phyloP scores from a whole-genome alignment of 2,113 vertebrate genomes.

The Rhea americana region DNA sequence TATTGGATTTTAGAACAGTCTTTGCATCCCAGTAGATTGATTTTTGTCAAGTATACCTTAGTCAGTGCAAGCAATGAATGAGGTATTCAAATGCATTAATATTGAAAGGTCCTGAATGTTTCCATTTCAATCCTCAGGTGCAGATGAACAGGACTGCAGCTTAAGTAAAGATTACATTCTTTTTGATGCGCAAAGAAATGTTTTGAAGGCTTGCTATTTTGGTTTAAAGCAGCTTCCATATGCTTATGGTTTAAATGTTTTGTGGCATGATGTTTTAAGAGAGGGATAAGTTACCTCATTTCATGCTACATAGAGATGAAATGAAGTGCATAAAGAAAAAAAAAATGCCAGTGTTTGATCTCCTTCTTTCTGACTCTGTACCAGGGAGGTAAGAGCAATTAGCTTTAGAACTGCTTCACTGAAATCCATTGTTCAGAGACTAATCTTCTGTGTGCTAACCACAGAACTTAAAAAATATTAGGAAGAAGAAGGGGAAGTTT shows the following conservation, averaged over 20 bases:
- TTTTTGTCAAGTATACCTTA: background rate
- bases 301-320: too few species aligned
- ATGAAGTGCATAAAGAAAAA: background rate
- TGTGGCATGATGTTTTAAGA: background rate
- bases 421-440: background rate
- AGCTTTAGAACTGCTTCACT: rapidly evolving
- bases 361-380: too few species aligned
- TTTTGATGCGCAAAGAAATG: too few species aligned
- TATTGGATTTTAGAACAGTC: background rate
- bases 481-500: background rate
- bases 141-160: background rate
- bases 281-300: background rate
- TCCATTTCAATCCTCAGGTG: background rate
- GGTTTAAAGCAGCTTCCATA: background rate
- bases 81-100: background rate
- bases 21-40: background rate
- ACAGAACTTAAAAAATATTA: background rate
- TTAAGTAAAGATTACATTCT: background rate
- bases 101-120: background rate
- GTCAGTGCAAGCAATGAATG: background rate
- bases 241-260: background rate
- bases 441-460: background rate
- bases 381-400: background rate
- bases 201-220: background rate
- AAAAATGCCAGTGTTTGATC: background rate